Percentiles rank a stretch among this genome's conserved stretches.
These are phyloP conservation scores for Ectobius pallidus DNA, from an alignment of 2,888 invertebrate species.

Conservation along the genomic window DNA sequence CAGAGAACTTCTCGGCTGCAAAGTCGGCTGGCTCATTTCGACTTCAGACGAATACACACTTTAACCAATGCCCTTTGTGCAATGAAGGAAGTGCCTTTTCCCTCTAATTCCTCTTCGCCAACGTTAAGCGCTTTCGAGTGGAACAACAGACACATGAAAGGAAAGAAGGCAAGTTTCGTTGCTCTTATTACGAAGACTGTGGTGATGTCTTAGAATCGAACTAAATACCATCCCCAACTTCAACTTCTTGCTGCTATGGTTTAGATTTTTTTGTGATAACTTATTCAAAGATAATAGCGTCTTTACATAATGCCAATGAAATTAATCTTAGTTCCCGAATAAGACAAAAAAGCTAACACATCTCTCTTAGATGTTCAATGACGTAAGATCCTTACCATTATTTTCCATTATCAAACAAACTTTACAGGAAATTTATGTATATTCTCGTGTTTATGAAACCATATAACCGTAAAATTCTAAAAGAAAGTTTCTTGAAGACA, in stretches of 20 bases:
- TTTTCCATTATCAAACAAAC: no score
- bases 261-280: no score
- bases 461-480: not conserved
- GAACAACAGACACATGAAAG: not conserved
- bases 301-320: no score
- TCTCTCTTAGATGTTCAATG: no score
- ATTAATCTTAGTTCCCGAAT: no score
- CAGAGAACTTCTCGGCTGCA: not conserved
- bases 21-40: not conserved
- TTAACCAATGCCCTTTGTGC: not conserved
- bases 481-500: no score
- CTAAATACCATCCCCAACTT: not conserved
- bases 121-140: not conserved
- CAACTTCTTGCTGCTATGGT: no score
- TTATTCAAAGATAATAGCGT: no score
- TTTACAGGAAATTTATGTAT: no score
- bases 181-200: not conserved
- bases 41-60: not conserved
- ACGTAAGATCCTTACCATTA: no score
- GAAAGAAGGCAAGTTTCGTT: not conserved
- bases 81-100: not conserved
- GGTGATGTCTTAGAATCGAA: not conserved
- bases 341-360: no score
- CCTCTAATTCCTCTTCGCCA: not conserved
- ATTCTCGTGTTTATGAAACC: no score